Base-by-base conservation (phyloP, 2,888 invertebrate genomes). In the Hirtodrosophila confusa region DNA sequence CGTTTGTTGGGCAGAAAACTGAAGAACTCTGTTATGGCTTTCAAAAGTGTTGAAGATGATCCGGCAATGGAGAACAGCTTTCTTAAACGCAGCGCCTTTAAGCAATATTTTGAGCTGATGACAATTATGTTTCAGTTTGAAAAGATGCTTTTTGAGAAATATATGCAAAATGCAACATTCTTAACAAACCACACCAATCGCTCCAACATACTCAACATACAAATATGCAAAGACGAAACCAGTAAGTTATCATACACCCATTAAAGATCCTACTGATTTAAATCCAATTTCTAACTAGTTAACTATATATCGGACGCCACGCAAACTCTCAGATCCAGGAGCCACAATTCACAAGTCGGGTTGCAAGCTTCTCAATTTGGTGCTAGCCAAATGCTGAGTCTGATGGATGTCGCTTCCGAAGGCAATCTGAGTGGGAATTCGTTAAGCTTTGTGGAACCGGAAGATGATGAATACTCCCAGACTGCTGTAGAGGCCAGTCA, bases 11-110 rank as follows among this genome's bases (percentile, higher is more conserved):
- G 96, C 86, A 94, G 95, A 76, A 94, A 94, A 75, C 93, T 98
- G 79, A 97, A 97, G 89, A 94, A 93, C 70, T 95, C 97, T 0
- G 95, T 97, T 24, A 92, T 97, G 83, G 94, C 94, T 58, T 97
- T 97, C 83, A 95, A 96, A 89, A 93, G 94, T 85, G 95, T 91
- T 31, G 91, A 91, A 65, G 74, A 91, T 55, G 86, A 90, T 48
- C 90, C 91, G 7, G 89, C 82, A 17, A 69, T 91, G 12, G 94
- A 95, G 83, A 92, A 94, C 37, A 95, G 95, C 80, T 94, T 95
- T 39, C 92, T 95, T 51, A 97, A 95, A 82, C 93, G 95, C 66
- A 94, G 95, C 90, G 95, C 96, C 0, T 96, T 97, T 83, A 92
- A 94, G n/a, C 94, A 95, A 69, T 98, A 98, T 90, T 93, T 95